Base-by-base conservation (phyloP, 2,797 vertebrate species). In the Lepidocolaptes lacrymiger region DNA sequence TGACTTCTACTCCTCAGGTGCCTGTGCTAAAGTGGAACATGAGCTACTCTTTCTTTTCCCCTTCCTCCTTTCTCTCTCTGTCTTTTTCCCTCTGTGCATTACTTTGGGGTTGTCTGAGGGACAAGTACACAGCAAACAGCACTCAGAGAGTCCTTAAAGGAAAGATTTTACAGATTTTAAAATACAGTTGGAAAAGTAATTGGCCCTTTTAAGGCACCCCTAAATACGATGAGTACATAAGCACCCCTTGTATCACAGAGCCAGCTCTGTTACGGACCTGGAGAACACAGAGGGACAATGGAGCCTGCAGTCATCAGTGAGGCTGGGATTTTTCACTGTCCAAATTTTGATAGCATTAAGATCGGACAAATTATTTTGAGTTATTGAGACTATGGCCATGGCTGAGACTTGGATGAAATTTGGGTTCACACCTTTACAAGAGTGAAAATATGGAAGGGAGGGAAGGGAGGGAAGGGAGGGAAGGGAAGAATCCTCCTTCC, bases 1-100 rank as follows among this genome's bases (percentile, higher is more conserved):
- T 88, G 93, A 92, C 89, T 93, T 91, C 44, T 39, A 78, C 79
- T 44, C 89, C 56, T 82, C 85, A 89, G 69, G 83, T 95, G 79
- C 28, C 82, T 81, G 63, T 56, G 49, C 46, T 76, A 78, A 68
- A 96, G 78, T 74, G 75, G 78, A 94, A 95, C 95, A 89, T 78
- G 88, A 95, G 73, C 68, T 83, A 48, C 22, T 92, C 41, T 55
- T 72, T 81, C 66, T 79, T 69, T 11, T 2, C 24, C 12, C 18
- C 20, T 10, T 43, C 56, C 44, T 54, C 75, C 52, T 27, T 51
- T 51, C 37, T 28, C 16, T 84, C n/a, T 84, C 3, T 69, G 39
- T 52, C 44, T 85, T 81, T 32, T 43, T 72, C 43, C 43, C 12
- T 58, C 49, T 46, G 22, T 32, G 27, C 3, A 1, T 34, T 83